These are phyloP conservation scores for Trachelus stipa DNA, from an alignment of 2,888 invertebrate species.

Conservation along the genomic window DNA sequence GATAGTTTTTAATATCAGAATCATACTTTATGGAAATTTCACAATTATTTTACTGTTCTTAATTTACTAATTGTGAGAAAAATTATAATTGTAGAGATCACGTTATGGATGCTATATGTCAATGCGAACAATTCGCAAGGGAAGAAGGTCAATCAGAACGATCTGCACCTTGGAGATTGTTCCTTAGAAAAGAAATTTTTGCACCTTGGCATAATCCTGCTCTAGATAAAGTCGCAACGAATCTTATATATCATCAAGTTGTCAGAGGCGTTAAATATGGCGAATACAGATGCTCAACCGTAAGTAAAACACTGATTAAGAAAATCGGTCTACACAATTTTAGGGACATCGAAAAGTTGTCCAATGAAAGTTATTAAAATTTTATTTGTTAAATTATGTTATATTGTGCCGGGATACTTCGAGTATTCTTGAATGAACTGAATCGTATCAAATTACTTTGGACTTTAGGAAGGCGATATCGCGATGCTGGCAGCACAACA, in stretches of 20 bases:
- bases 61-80: not conserved
- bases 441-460: not conserved
- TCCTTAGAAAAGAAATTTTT: conserved; percentile 90
- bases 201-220: conserved; percentile 92
- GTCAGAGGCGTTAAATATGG: conserved; percentile 90
- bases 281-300: conserved; percentile 85
- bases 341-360: not conserved
- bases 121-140: conserved; percentile 95
- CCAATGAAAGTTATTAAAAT: not conserved
- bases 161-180: conserved; percentile 89
- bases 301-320: conserved; percentile 22
- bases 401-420: not conserved
- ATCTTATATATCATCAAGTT: conserved; percentile 90
- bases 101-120: conserved; percentile 95
- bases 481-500: conserved; percentile 91
- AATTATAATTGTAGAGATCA: conserved; percentile 76
- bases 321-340: not conserved
- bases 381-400: not conserved
- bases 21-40: not conserved
- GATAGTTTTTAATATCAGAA: not conserved
- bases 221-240: conserved; percentile 84
- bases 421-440: not conserved
- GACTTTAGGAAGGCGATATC: conserved; percentile 79
- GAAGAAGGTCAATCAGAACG: conserved; percentile 88
- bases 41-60: not conserved